Conservation (phyloP, 2,888 invertebrate genomes). For the Isoperla grammatica region DNA sequence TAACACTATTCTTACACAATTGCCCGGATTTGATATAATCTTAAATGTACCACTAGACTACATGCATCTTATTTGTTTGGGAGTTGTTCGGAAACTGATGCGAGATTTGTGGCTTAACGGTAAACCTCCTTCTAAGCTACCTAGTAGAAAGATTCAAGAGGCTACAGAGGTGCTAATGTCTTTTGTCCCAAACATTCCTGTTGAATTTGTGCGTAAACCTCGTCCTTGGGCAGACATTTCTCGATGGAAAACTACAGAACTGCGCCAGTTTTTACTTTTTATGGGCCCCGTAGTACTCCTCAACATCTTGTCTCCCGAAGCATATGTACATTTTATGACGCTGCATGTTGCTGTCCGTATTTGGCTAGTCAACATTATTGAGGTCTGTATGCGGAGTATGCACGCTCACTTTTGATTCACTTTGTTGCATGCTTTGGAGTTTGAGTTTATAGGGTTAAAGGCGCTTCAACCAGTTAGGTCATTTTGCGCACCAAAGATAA, state of each 20-base stretch:
- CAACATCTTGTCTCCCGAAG: slow-evolving; percentile 6
- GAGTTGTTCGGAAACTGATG: slow-evolving; percentile 36
- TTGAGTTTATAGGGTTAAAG: too few relatives aligned
- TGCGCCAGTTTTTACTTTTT: slow-evolving; percentile 34
- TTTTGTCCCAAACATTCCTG: slow-evolving; percentile 15
- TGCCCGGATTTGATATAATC: slow-evolving; percentile 35
- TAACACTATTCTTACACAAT: slow-evolving; percentile 32
- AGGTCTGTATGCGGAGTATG: slow-evolving; percentile 28
- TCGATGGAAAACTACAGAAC: slow-evolving; percentile 37
- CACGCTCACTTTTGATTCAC: slow-evolving; percentile 29
- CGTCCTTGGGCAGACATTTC: slow-evolving; percentile 33
- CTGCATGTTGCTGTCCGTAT: slow-evolving; percentile 31
- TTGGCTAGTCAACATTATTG: slow-evolving; percentile 30
- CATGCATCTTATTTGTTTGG: slow-evolving; percentile 38
- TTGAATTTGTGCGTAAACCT: slow-evolving; percentile 35
- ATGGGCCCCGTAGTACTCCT: slow-evolving; percentile 33
- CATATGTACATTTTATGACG: slow-evolving; percentile 32
- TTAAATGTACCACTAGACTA: slow-evolving; percentile 32
- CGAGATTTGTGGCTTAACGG: slow-evolving; percentile 23
- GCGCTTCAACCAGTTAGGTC: too few relatives aligned
- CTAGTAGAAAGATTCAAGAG: slow-evolving; percentile 8
- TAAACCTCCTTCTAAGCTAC: slow-evolving; percentile 10
- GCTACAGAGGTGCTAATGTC: slow-evolving; percentile 10
- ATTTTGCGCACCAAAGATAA: too few relatives aligned
- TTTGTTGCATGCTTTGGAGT: too few relatives aligned